Evolutionary conservation across 2,888 invertebrate species (phyloP), one percentile per base, ranked within the genome.

Genomic region (Melikaiella ostensackeni): DNA sequence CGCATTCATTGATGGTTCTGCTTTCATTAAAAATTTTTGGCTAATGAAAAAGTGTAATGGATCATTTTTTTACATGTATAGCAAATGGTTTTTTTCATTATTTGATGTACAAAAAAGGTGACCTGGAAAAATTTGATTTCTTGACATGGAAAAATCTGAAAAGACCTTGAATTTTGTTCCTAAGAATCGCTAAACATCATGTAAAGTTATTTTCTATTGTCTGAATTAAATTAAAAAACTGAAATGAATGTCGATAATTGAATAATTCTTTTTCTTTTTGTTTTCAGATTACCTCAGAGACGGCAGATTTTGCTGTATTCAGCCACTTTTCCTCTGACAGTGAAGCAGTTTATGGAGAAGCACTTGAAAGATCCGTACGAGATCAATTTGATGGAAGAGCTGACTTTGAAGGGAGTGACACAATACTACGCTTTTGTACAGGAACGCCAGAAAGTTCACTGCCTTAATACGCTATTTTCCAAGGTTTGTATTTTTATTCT

Each of bases 381-480:
- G 93, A 99, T 99, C 89, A 99, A 99, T 93, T 94, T 99, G 90
- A 99, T 99, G 99, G 99, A 99, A 91, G 99, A 99, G 92, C 93
- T 99, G 89, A 99, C 99, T 83, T 93, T 99, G 83, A 99, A 99
- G 92, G 99, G 99, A 92, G 99, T 99, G 84, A 99, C 99, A 88
- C 99, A 99, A 93, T 99, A 99, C 94, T 99, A 99, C 93, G 99
- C 99, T 89, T 99, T 99, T 94, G 99, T 99, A 83, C 99, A 99
- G 93, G 99, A 99, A 93, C 96, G 98, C 91, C 99, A 99, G 93
- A 99, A 99, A 94, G 99, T 99, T 87, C 99, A 99, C 93, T 99
- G 99, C 93, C 94, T 99, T 92, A 99, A 99, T 93, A 99, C 99
- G 89, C 94, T 99, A 88, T 99, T 99, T 94, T 98, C 99, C 86